Percentiles rank a stretch among this genome's conserved stretches.
phyloP scores from a whole-genome alignment of 2,113 vertebrate genomes.

The Myodes glareolus region DNA sequence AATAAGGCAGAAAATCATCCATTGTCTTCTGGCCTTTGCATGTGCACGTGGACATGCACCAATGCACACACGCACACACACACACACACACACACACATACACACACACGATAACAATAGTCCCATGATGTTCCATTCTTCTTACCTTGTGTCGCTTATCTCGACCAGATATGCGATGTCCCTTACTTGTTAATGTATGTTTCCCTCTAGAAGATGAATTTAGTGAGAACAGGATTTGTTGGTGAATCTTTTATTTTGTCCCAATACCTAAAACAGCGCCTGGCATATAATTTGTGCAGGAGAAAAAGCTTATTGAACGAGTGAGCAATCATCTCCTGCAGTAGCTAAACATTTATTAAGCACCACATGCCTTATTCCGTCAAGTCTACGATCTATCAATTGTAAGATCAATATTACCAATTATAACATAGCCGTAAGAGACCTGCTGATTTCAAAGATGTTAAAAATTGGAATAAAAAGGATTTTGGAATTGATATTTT shows the following conservation, averaged over 20 bases:
- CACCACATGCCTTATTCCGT: conserved; percentile 20
- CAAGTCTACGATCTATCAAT: conserved; percentile 20
- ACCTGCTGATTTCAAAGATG: conserved; percentile 28
- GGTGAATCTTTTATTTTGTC: conserved; percentile 10
- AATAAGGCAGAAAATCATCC: not conserved
- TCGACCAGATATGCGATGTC: not conserved
- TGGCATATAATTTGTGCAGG: not conserved
- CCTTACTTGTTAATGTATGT: conserved; percentile 6
- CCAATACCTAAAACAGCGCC: not conserved
- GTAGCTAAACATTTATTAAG: conserved; percentile 37
- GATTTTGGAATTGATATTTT: conserved; percentile 4
- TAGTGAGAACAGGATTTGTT: conserved; percentile 11
- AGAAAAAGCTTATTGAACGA: conserved; percentile 24
- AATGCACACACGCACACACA: not conserved
- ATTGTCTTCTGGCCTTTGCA: not conserved
- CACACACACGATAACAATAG: not conserved
- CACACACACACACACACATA: not conserved
- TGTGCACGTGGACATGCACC: not conserved
- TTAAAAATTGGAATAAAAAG: conserved; percentile 24
- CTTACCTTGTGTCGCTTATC: not conserved
- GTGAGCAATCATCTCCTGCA: not conserved
- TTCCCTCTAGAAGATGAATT: conserved; percentile 8
- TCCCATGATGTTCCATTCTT: not conserved
- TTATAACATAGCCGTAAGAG: not conserved
- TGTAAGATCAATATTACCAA: conserved; percentile 44